phyloP scores from a whole-genome alignment of 2,113 vertebrate genomes.

The Menidia beryllina region DNA sequence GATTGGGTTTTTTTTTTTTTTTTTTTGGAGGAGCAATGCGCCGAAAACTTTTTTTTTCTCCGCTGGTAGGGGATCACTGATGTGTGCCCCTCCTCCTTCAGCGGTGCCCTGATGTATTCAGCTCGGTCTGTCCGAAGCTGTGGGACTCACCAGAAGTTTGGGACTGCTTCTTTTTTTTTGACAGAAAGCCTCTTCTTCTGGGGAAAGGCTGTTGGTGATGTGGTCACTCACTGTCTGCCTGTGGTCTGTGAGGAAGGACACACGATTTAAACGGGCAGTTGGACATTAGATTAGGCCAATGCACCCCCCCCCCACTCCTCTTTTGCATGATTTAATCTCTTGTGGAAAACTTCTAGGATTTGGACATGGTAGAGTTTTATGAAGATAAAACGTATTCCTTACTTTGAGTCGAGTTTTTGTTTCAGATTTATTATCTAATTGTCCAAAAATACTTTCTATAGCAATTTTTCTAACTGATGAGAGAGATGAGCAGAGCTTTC shows the following conservation, averaged over 20 bases:
- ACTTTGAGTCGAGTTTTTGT: neutral
- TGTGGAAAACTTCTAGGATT: neutral
- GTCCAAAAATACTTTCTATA: conserved; percentile 6
- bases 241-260: conserved; percentile 1
- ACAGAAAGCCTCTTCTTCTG: neutral
- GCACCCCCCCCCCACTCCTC: too few relatives aligned
- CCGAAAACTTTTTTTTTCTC: conserved; percentile 22
- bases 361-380: neutral
- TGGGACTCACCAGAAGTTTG: conserved; percentile 28
- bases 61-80: conserved; percentile 21
- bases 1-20: too few relatives aligned
- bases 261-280: neutral
- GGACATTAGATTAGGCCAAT: too few relatives aligned
- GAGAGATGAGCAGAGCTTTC: conserved; percentile 56
- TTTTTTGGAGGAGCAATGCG: conserved; percentile 22
- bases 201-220: neutral
- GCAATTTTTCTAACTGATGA: conserved; percentile 33
- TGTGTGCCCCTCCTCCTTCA: conserved; percentile 42
- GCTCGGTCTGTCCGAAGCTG: conserved; percentile 17
- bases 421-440: neutral
- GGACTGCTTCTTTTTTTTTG: neutral
- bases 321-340: too few relatives aligned
- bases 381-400: neutral
- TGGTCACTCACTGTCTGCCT: neutral
- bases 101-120: conserved; percentile 27